Evolutionary conservation across 2,888 invertebrate genomes (phyloP).

Genomic region (Caenorhabditis panamensis): DNA sequence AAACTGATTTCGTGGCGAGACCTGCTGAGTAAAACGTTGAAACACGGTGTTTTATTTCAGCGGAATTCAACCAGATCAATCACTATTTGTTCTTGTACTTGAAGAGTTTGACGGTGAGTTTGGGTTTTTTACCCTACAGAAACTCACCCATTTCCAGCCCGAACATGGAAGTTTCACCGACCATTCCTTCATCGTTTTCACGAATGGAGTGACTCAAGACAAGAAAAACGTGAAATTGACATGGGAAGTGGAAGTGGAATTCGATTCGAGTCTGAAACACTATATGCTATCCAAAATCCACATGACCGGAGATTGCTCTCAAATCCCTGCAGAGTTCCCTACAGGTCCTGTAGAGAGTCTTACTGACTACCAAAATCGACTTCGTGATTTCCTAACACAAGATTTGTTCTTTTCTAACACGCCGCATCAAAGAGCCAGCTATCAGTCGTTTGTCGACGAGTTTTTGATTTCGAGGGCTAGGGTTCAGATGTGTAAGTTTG

Average conservation of each 20-base stretch:
- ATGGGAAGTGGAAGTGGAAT: conserved; percentile 18
- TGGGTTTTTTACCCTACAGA: too few relatives aligned
- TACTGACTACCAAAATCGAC: background rate
- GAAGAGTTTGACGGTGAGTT: conserved; percentile 12
- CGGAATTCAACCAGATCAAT: conserved; percentile 12
- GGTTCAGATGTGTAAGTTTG: conserved; percentile 13
- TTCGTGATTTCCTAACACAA: background rate
- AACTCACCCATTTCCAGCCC: too few relatives aligned
- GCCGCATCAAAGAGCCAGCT: background rate
- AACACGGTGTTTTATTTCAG: background rate
- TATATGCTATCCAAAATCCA: conserved; percentile 13
- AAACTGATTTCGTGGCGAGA: too few relatives aligned
- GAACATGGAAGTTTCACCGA: too few relatives aligned
- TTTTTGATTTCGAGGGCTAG: conserved; percentile 9
- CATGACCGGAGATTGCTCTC: conserved; percentile 7
- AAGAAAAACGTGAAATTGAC: background rate
- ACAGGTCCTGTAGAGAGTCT: background rate
- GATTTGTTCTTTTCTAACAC: background rate
- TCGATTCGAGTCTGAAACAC: conserved; percentile 4
- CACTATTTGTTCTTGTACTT: conserved; percentile 16
- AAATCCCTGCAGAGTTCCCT: conserved; percentile 10
- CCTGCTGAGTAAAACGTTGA: too few relatives aligned
- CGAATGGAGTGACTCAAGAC: conserved; percentile 16
- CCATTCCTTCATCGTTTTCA: too few relatives aligned
- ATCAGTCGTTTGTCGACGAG: background rate